These are phyloP conservation scores for Toxostoma redivivum DNA, from an alignment of 2,113 vertebrate genomes.

Conservation along the genomic window DNA sequence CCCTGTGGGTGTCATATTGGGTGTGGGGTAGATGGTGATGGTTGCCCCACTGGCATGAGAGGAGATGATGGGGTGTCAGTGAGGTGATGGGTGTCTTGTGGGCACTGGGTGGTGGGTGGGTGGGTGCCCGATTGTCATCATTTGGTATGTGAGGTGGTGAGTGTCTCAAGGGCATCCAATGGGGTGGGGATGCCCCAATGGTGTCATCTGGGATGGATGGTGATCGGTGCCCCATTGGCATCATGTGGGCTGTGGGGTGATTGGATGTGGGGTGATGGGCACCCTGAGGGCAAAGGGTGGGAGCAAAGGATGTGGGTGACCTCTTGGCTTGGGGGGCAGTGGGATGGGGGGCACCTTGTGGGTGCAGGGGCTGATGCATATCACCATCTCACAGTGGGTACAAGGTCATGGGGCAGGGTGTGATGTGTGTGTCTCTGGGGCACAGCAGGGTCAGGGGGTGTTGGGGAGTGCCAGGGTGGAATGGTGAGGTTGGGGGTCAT, in stretches of 20 bases:
- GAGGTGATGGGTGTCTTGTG: background rate
- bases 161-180: background rate
- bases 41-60: fast-evolving
- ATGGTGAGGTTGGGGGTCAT: fast-evolving
- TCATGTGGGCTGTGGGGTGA: background rate
- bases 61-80: background rate
- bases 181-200: background rate
- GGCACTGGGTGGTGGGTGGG: background rate
- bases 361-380: background rate
- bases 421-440: background rate
- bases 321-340: background rate
- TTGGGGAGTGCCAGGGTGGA: background rate
- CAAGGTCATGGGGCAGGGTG: background rate
- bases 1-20: background rate
- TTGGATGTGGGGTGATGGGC: background rate
- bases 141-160: background rate
- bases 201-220: background rate
- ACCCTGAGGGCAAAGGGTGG: background rate
- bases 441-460: background rate
- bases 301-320: background rate
- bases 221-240: background rate
- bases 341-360: too few relatives aligned
- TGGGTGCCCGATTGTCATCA: background rate
- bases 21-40: background rate
- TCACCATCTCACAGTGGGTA: background rate